Evolutionary conservation across 2,888 invertebrate genomes (phyloP), one percentile per base, ranked within the genome.

Genomic region (Stenichneumon culpator): DNA sequence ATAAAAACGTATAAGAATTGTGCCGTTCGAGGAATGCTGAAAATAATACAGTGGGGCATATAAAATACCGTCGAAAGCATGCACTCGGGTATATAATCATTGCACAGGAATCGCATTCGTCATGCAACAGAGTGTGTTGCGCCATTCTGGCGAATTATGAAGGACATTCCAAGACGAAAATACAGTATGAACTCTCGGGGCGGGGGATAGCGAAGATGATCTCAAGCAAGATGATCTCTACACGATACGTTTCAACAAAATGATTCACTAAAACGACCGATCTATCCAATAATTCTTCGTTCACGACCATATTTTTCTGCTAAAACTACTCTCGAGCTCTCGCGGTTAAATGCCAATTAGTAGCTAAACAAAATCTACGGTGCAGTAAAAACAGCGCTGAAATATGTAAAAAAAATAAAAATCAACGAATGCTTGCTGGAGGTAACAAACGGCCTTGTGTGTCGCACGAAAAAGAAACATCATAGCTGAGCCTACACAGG

Each of bases 101-200:
- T 83, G 68, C 85, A 82, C 67, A 72, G 82, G 52, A 69, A 86
- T 80, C 68, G 70, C 82, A 86, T 86, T 86, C 85, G 82, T 86
- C 85, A 86, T 86, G 85, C 85, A 83, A 82, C 67, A 67, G 68
- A 63, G 16, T 63, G 78, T 52, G 73, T 82, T 85, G 68, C 79
- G 77, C 79, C 79, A 80, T 82, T 79, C 68, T 44, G 72, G 79
- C 77, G 60, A 74, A 69, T 68, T 22, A 75, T 75, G 67, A 79
- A 85, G 85, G 70, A 82, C 85, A 78, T 86, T 86, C 82, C 82
- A 80, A 80, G 82, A 86, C 77, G 82, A 86, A 86, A 86, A 82
- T 85, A 82, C 79, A 72, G 75, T 73, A 70, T 82, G 82, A 85
- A 77, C 52, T 70, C n/a, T 82, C 70, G 60, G 52, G 67, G 9